Evolutionary conservation across 1,140 invertebrate genomes (phyloP), one percentile per base, ranked within the genome.

Genomic region (Acromyrmex echinatior): DNA sequence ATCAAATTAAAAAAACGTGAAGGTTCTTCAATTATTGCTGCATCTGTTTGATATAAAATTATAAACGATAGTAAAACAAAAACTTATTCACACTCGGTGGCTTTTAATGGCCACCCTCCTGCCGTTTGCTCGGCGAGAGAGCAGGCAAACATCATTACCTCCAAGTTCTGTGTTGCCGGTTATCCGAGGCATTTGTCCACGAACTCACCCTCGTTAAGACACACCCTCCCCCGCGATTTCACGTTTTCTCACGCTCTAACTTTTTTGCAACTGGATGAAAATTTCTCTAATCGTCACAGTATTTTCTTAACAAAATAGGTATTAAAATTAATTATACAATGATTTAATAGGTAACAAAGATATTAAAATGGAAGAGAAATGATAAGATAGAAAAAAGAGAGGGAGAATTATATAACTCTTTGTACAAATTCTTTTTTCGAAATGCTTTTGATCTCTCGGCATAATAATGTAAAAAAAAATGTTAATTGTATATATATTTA

Each of bases 61-160:
- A 45, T 21, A 70, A 70, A 51, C 66, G 66, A 51, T 51, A 51
- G 35, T 70, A 70, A 70, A 18, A 70, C 39, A 70, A 77, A 62
- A 77, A 45, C 31, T 39, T 60, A 16, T 31, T 18, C 58, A 45
- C 10, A 1, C n/a, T 5, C 35, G 35, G 35, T 65, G 31, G 16
- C 5, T 45, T 49, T 81, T 58, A 71, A 16, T n/a, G 21, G 51
- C 21, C 31, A 51, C 25, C 39, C 18, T 31, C 45, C 10, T 31
- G 58, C 9, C 25, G 51, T 21, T 10, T 39, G 14, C 28, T 58
- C 31, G 16, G 18, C 68, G 21, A 81, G 28, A 63, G 68, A 62
- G 63, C 74, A 16, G 49, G 84, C 80, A 91, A 91, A 91, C 85
- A 91, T 89, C 87, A 85, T 91, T 91, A 91, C 77, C 87, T 81